Base-by-base conservation (phyloP, 2,888 invertebrate genomes). In the Dioctria rufipes region DNA sequence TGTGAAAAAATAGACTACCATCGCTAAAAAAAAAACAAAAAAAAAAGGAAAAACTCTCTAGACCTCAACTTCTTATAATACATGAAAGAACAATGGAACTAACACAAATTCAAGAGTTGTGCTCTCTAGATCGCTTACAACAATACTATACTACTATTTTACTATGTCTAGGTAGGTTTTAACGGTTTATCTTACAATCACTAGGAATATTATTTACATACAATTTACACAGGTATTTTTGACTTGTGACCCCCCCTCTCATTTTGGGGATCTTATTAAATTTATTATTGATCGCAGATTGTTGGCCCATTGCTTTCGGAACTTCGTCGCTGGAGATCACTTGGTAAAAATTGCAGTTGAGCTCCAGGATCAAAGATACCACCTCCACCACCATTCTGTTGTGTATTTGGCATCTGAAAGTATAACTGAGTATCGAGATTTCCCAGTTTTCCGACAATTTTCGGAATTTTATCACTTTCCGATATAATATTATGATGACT, bases 401-500 rank as follows among this genome's bases (percentile, higher is more conserved):
- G 43, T 63, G 61, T 11, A 37, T 58, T 61, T 78, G 80, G 61
- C 78, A 78, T 65, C 54, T 81, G 69, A 78, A 82, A 63, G 65
- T 81, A 63, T 42, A 63, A 42, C 60, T 82, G 81, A n/a, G 82
- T 73, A 73, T 83, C 83, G 80, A 88, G 84, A 83, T 88, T 87
- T 78, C 86, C 88, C 78, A 89, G 83, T 86, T 88, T 89, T 81
- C 89, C 89, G 83, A 89, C 89, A 84, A 89, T 89, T 87, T 88
- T 89, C 87, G 88, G 88, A 87, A 89, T 89, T 84, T 88, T 88
- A 87, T 89, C 89, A 87, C 87, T 88, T 84, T 88, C 88, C 78
- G 85, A 40, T 25, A 25, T 25, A 25, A 25, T 25, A 25, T 25
- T 25, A 8, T 60, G 11, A 51, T 75, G 61, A n/a, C 78, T 73